phyloP scores from a whole-genome alignment of 2,113 vertebrate species.

The Dromaius novaehollandiae region DNA sequence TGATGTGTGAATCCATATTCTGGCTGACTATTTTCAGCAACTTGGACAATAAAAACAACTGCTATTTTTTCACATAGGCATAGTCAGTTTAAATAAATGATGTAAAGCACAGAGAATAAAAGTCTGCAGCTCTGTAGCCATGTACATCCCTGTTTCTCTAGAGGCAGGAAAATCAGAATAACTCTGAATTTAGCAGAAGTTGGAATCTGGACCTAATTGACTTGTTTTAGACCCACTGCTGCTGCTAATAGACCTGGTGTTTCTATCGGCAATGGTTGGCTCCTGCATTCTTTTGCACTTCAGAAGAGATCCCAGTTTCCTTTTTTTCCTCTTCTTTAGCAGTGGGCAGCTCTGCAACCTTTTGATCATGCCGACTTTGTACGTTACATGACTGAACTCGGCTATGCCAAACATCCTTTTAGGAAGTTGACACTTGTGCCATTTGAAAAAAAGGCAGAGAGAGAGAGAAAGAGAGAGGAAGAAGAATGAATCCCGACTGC shows the following conservation, averaged over 20 bases:
- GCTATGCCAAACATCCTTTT: conserved; percentile 80
- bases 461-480: conserved; percentile 46
- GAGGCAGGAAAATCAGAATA: background rate
- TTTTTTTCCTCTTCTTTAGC: conserved; percentile 75
- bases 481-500: conserved; percentile 75
- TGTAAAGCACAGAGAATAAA: background rate
- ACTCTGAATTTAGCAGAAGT: background rate
- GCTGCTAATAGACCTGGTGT: conserved; percentile 46
- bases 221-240: conserved; percentile 23
- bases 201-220: background rate
- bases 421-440: conserved; percentile 82
- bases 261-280: conserved; percentile 61
- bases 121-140: background rate
- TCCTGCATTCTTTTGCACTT: conserved; percentile 73
- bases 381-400: conserved; percentile 77
- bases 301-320: conserved; percentile 70
- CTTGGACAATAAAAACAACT: background rate
- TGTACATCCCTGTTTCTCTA: background rate
- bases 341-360: conserved; percentile 79
- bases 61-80: background rate
- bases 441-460: conserved; percentile 63
- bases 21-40: conserved; percentile 3
- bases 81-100: background rate
- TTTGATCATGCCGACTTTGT: conserved; percentile 82
- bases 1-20: background rate